Evolutionary conservation across 2,888 invertebrate genomes (phyloP), one percentile per base, ranked within the genome.

Genomic region (Drosophila peninsularis): DNA sequence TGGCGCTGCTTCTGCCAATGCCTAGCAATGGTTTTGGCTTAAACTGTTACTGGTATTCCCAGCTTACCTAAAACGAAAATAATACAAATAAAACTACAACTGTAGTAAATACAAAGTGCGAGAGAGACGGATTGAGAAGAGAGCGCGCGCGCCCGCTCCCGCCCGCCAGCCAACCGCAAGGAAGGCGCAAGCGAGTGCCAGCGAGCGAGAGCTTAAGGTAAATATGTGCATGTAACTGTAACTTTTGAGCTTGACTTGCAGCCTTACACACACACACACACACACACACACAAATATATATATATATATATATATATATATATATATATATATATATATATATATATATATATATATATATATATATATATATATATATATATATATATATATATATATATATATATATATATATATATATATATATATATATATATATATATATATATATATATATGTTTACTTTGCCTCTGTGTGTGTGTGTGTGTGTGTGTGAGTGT

Each of bases 1-100:
- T 79, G 88, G 76, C 68, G 73, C 69, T 63, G 69, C 63, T 75
- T 78, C 65, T 69, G 82, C 86, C 82, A 82, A 69, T 82, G 86
- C 69, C 80, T 45, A 75, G 72, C 32, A 75, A 69, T 63, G 79
- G 82, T 75, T 75, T 79, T 82, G 83, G 77, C 72, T 62, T 70
- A 42, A 78, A 69, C 69, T 66, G 41, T 62, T 69, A 62, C 65
- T 68, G 77, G 77, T 76, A 72, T 64, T 62, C 73, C 50, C 80
- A 78, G 74, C 78, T 75, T 39, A 78, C 78, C 73, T 78, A 78
- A 78, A 62, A 50, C 27, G 17, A 45, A 45, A 45, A 27, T 24
- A 24, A 24, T 24, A 24, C 24, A 9, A 45, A 30, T 30, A 30
- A 30, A 24, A 24, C n/a, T 24, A 24, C 0, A n/a, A 13, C n/a